These are phyloP conservation scores for Onychomys torridus DNA, from an alignment of 2,797 vertebrate species.

Conservation along the genomic window DNA sequence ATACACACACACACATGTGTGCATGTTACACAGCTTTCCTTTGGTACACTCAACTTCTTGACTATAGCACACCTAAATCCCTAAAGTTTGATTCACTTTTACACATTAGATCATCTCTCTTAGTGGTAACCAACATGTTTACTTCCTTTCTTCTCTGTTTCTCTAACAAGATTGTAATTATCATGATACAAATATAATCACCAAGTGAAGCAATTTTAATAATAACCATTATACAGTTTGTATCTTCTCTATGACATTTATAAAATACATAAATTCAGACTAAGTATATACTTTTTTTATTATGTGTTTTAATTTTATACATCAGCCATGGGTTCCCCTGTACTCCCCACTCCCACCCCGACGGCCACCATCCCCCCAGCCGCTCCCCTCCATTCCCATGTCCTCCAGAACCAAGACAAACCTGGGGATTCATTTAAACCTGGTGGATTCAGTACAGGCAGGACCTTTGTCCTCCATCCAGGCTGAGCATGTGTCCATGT, in stretches of 20 bases:
- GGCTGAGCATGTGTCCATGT: no score
- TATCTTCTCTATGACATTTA: not conserved
- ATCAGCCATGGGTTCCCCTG: no score
- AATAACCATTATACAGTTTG: not conserved
- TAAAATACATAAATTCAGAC: not conserved
- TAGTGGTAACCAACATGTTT: not conserved
- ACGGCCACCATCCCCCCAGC: no score
- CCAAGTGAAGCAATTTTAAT: not conserved
- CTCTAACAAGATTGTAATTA: not conserved
- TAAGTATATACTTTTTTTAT: no score
- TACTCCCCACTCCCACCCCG: no score
- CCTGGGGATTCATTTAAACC: no score
- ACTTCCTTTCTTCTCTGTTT: not conserved
- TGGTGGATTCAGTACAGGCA: no score
- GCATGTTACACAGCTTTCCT: not conserved
- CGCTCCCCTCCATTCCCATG: no score
- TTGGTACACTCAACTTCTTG: not conserved
- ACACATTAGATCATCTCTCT: not conserved
- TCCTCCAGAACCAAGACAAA: no score
- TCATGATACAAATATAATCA: not conserved
- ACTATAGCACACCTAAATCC: not conserved
- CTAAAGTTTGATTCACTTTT: not conserved
- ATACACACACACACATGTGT: not conserved
- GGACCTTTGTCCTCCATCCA: no score
- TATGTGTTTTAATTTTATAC: no score